Base-by-base conservation (phyloP, 2,113 vertebrate genomes). In the Planiliza haematocheilus region DNA sequence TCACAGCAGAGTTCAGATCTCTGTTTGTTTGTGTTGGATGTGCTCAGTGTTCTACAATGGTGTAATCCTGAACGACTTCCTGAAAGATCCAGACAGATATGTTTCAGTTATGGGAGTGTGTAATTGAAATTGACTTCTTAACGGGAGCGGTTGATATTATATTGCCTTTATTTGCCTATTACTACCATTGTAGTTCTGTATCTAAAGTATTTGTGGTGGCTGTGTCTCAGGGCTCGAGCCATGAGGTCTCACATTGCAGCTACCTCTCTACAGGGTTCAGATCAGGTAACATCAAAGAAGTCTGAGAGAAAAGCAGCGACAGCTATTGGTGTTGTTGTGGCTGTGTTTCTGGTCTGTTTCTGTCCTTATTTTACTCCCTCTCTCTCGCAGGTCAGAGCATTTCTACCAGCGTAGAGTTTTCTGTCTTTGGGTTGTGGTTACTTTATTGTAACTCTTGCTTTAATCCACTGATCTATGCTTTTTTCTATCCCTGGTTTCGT, bases 401-500 rank as follows among this genome's bases (percentile, higher is more conserved):
- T 2, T 24, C 50, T 1, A 0, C 7, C 2, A 0, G 48, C 4
- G 53, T 75, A 10, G n/a, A 12, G 14, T 74, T 71, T 2, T 18
- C n/a, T 1, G 0, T 50, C 37, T 70, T 70, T 30, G 66, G 55
- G 4, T 9, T 66, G 3, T 81, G 49, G 53, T 30, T 81, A 1
- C 45, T 82, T 21, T 58, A 72, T 34, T 67, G 37, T 30, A 82
- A 82, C 36, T 70, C 71, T 1, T 66, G 71, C 63, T 2, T 81
- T 11, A 81, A 81, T 41, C 71, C 71, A 34, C 1, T 81, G 11
- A 75, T 70, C 12, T 76, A 71, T 21, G 78, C 57, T 2, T 68
- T 86, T 61, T 86, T 75, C 43, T 86, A 88, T 36, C 74, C 86
- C 1, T 88, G 86, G 86, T 88, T 84, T 30, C 79, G 73, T n/a